Evolutionary conservation across 2,797 vertebrate genomes (phyloP), one percentile per base, ranked within the genome.

Genomic region (Smutsia gigantea): DNA sequence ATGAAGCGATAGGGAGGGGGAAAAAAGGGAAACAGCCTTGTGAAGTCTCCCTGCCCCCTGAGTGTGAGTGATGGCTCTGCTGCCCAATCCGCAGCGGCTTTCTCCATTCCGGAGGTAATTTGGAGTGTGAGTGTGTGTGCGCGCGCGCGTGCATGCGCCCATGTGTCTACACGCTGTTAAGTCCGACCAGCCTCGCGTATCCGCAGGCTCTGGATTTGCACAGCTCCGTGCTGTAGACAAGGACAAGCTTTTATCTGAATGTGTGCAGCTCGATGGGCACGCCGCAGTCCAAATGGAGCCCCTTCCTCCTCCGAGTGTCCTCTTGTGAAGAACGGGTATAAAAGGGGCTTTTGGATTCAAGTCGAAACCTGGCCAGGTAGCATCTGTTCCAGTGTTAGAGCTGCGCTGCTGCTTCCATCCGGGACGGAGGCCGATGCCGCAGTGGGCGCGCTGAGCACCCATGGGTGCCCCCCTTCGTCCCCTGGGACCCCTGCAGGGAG

Each of bases 31-130:
- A 96, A 96, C 97, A 69, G 96, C 75, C 77, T 97, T 75, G 93
- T 94, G 75, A 96, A 97, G 92, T 97, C 94, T 96, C 94, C 93
- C 98, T 94, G 97, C 97, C 98, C 75, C 93, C 84, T 84, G 87
- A 87, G 39, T 59, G 61, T 97, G 98, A 98, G 88, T 97, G 98
- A 97, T 97, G 97, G 98, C 72, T 68, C 37, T 39, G 55, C 63
- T 39, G 89, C 94, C 98, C 98, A 98, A 98, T 98, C 97, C 71
- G 94, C 68, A 72, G 93, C 91, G 61, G 77, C 74, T 88, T 7
- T 87, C 87, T 88, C 93, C 85, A 79, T 94, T 90, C 81, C 95
- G 96, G 83, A 95, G 97, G 97, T 97, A 96, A 95, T 97, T 96
- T 95, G 93, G 94, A 11, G 83, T 57, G 87, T 86, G 94, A 11